Base-by-base conservation (phyloP, 2,797 vertebrate species). In the Masticophis lateralis region DNA sequence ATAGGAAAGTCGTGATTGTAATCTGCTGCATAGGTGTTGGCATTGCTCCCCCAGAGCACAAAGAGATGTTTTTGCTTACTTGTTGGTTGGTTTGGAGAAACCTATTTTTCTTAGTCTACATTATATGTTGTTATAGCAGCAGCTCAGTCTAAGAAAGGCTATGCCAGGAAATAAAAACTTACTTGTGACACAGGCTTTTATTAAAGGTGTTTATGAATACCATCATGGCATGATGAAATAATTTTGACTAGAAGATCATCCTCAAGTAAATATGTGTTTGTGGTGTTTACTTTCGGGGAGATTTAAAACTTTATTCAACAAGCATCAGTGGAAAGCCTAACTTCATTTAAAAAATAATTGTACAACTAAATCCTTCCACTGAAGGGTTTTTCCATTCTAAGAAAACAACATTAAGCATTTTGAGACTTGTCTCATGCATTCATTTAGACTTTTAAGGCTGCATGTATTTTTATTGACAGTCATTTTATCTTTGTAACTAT, bases 181-280 rank as follows among this genome's bases (percentile, higher is more conserved):
- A 6, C 94, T 94, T 83, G 93, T 95, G 95, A 95, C 95, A 94
- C 96, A 96, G 86, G 18, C 51, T 96, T 95, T 90, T 53, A 86
- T 94, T 96, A 95, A 97, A 92, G 55, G 13, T 89, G 69, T 96
- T 94, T 94, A 66, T 96, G 95, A 95, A 93, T 95, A 94, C 92
- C 88, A 94, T 93, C 43, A 56, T 91, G 86, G 95, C 88, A 53
- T 28, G 90, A 90, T 90, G 57, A 87, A 87, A 92, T 96, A 96
- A 95, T 95, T 96, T 96, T 94, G 95, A 94, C 89, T 95, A 83
- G 16, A 0, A 92, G 89, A 59, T 95, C 89, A 12, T 94, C 92
- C 95, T 96, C 95, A 92, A 53, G 90, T 93, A 96, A 96, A 96
- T 95, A 93, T 94, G 91, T 95, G 95, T 53, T 95, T 93, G 53